Evolutionary conservation across 2,888 invertebrate species (phyloP).

Genomic region (Oscheius sp.): DNA sequence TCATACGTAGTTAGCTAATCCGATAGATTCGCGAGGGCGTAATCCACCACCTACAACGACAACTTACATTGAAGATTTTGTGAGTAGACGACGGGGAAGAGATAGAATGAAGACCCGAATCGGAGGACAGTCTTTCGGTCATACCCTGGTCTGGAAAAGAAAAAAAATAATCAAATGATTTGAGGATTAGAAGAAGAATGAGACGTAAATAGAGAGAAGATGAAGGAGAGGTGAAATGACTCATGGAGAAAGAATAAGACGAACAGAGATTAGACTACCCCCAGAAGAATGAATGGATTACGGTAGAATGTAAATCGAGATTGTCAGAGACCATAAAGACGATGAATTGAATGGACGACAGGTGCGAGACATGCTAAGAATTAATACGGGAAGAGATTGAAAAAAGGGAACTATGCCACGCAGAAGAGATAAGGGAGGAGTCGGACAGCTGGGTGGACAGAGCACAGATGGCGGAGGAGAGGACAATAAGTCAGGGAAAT

Average conservation of each 20-base stretch:
- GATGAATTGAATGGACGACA: too few relatives aligned
- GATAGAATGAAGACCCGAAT: constrained; percentile 13
- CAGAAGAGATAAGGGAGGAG: not conserved
- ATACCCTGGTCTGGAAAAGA: constrained; percentile 12
- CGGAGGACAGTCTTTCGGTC: constrained; percentile 20
- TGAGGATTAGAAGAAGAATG: not conserved
- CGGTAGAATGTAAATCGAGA: too few relatives aligned
- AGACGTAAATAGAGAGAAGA: not conserved
- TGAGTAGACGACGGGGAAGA: constrained; percentile 5
- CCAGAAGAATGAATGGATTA: too few relatives aligned
- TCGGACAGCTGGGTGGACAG: not conserved
- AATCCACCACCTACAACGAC: too few relatives aligned
- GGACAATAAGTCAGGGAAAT: too few relatives aligned
- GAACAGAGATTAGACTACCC: not conserved
- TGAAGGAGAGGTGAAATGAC: not conserved
- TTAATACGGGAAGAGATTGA: too few relatives aligned
- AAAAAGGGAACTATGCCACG: too few relatives aligned
- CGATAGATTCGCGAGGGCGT: too few relatives aligned
- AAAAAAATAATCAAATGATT: not conserved
- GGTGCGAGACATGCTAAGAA: too few relatives aligned
- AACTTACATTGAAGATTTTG: constrained; percentile 1
- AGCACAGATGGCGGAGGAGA: not conserved
- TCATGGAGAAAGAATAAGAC: not conserved
- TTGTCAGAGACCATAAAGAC: too few relatives aligned
- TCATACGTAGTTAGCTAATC: too few relatives aligned